These are phyloP conservation scores for Taxidea taxus DNA, from an alignment of 2,113 vertebrate species.

Conservation along the genomic window DNA sequence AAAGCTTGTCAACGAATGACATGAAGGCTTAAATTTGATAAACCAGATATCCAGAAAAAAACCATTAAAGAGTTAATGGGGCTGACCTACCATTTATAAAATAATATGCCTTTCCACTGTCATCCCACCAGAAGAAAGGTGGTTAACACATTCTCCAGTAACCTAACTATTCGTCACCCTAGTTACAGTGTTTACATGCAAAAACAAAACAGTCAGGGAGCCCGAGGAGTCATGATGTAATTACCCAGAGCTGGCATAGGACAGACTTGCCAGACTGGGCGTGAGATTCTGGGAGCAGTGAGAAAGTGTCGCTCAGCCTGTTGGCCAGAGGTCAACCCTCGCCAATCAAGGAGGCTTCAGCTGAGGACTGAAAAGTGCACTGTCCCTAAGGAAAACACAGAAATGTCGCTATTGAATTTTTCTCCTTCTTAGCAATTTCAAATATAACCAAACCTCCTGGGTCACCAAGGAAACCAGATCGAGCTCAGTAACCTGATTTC, in stretches of 20 bases:
- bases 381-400: background rate
- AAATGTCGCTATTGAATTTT: background rate
- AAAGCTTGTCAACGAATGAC: background rate
- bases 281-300: constrained; percentile 21
- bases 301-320: background rate
- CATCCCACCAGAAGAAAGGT: constrained; percentile 27
- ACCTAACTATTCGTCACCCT: constrained; percentile 30
- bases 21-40: background rate
- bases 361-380: background rate
- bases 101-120: background rate
- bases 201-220: constrained; percentile 34
- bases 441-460: constrained; percentile 17
- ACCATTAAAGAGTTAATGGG: background rate
- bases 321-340: background rate
- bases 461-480: constrained; percentile 66
- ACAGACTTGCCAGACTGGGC: constrained; percentile 6
- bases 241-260: constrained; percentile 2
- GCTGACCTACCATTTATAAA: background rate
- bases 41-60: background rate
- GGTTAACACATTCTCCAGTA: constrained; percentile 1
- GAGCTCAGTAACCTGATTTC: constrained; percentile 56
- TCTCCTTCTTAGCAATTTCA: constrained; percentile 56
- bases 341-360: background rate
- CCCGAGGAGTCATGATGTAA: background rate
- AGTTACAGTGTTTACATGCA: constrained; percentile 54